Evolutionary conservation across 2,888 invertebrate species (phyloP), one percentile per base, ranked within the genome.

Genomic region (Meiosimyza platycephala): DNA sequence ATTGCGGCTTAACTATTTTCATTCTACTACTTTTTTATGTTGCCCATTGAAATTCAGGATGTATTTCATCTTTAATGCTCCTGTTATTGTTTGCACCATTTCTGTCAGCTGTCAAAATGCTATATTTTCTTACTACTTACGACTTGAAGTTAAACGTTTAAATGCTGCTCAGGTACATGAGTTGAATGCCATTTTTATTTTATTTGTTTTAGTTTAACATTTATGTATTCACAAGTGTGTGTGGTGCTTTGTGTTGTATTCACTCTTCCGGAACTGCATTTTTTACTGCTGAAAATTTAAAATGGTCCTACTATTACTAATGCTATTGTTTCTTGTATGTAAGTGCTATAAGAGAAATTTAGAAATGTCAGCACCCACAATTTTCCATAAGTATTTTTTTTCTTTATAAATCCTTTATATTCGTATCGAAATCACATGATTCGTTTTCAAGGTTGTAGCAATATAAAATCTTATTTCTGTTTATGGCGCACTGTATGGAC

Each of bases 121-220:
- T 40, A 9, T 40, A 40, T 40, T 9, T 40, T 40, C 9, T 40
- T 2, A 40, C 9, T 40, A 18, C 16, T 55, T 55, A 47, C 55
- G 55, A 40, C 48, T 55, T 47, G 70, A 47, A 70, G 33, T 70
- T 54, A 62, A 63, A 70, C 52, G 54, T 54, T 54, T 63, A n/a
- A 54, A 54, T 62, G 70, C 52, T 52, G 65, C 54, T 18, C 13
- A 18, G 15, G 22, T 6, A 33, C 59, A 6, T 6, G 6, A 60
- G 47, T 51, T 60, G 51, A 51, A 60, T 69, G 33, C 52, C 52
- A 51, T 47, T 59, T 16, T 50, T 51, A 47, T 15, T 48, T 51
- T 70, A 52, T 60, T 70, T 62, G 69, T 60, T 70, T 62, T 50
- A 51, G 63, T 63, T 40, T 70, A 13, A 60, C 57, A 68, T 59